Evolutionary conservation across 2,113 vertebrate species (phyloP), one percentile per base, ranked within the genome.

Genomic region (Rhegmatorhina hoffmannsi): DNA sequence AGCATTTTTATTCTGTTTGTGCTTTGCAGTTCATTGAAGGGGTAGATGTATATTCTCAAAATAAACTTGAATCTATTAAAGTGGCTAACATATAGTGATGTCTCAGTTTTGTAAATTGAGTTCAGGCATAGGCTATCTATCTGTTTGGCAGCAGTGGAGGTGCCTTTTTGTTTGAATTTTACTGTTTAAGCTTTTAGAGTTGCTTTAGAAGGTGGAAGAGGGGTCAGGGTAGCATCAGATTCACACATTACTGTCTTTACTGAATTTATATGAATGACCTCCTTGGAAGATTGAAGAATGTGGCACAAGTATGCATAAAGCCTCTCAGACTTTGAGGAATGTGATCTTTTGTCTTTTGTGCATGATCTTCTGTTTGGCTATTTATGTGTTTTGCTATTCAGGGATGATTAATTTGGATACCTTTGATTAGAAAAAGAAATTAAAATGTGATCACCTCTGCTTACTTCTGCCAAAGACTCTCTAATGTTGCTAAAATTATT

Each of bases 261-360:
- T 97, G 97, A 98, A 98, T 98, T 98, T 98, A 98, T 98, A 98
- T 97, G 98, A 98, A 97, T 94, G 97, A 97, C 98, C 97, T 98
- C 97, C 96, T 98, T 95, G 98, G 96, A 97, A 98, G 97, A 98
- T 96, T 98, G 97, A 98, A 96, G 97, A 96, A 96, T 94, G 84
- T 92, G 95, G 94, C 93, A 87, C 58, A 7, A 95, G 89, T 94
- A 96, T 97, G 96, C 95, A 95, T 83, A 97, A 96, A 94, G n/a
- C 79, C 93, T 88, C 75, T 91, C 84, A 97, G 94, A 76, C 90
- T 94, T 78, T 94, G 70, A 94, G 82, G 89, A 96, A 50, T 80
- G 74, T 96, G 87, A 95, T 98, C 96, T 97, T 96, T 95, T 96
- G 92, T 95, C 96, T 96, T 95, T 85, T 84, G 91, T 95, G 38